A percentile compares a stretch with the other conserved stretches of the same genome.
phyloP scores from a whole-genome alignment of 2,797 vertebrate genomes.

The Phrynocephalus vlangalii region DNA sequence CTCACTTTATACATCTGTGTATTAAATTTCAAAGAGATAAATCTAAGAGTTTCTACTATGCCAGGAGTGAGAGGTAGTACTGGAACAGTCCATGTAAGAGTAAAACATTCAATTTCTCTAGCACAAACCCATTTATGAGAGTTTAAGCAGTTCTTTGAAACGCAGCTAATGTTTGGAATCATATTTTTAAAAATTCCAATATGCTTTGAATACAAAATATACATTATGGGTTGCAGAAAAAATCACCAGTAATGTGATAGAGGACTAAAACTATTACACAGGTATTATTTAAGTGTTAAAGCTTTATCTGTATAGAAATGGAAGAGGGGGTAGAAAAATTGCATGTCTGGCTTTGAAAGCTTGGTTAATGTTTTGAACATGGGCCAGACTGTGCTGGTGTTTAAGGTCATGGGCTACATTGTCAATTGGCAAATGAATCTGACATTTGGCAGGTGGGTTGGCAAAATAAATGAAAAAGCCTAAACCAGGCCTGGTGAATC shows the following conservation, averaged over 20 bases:
- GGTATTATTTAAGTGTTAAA: constrained; percentile 58
- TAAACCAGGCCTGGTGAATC: neutral
- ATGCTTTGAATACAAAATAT: constrained; percentile 66
- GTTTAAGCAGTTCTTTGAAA: neutral
- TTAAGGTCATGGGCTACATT: no score
- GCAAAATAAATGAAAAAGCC: no score
- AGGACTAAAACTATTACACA: constrained; percentile 48
- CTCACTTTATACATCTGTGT: no score
- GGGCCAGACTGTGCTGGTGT: no score
- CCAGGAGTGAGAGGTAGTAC: no score
- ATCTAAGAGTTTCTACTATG: neutral
- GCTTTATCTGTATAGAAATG: constrained; percentile 56
- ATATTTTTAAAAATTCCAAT: constrained; percentile 56
- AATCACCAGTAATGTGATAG: constrained; percentile 66
- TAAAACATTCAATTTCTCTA: neutral
- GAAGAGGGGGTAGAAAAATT: constrained; percentile 60
- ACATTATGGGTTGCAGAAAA: constrained; percentile 59
- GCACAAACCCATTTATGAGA: neutral
- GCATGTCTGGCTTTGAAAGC: constrained; percentile 62
- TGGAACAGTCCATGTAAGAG: neutral
- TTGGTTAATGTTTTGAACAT: constrained; percentile 46
- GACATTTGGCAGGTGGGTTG: no score
- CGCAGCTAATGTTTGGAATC: neutral
- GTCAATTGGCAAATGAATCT: no score
- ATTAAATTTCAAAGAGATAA: no score